Evolutionary conservation across 2,888 invertebrate genomes (phyloP), one percentile per base, ranked within the genome.

Genomic region (Lapara coniferarum): DNA sequence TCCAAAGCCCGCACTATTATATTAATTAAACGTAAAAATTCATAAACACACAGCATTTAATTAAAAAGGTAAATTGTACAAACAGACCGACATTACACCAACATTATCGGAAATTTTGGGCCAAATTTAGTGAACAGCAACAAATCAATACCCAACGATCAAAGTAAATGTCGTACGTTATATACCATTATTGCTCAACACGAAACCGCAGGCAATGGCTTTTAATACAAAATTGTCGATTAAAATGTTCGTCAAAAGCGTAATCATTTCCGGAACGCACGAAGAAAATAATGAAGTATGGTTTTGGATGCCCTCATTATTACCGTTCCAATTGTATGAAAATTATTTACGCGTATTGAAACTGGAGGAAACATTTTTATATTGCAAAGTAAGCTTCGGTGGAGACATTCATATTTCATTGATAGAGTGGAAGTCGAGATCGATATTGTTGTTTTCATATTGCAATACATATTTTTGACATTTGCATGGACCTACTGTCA

Each of bases 261-360:
- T 77, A 76, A 78, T 77, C 66, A 78, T 80, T 80, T 83, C 83
- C 83, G 77, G 77, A 76, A 78, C 72, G 75, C 70, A 73, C 73
- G 56, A 63, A 70, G 72, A 58, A 77, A 77, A 81, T 83, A 76
- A 81, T 79, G 75, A 80, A 78, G 76, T 81, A 78, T 77, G 77
- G 73, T 78, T 78, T 74, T 66, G 59, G 59, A 44, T 59, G 49
- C 44, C 44, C 46, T 44, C 46, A 46, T 59, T 46, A 46, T 59
- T 59, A 46, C 59, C 44, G 44, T 49, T 63, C n/a, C 63, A n/a
- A 63, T 49, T 63, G 63, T 63, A 49, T 49, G 19, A 19, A 19
- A 19, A 63, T 63, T 19, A 63, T 63, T 59, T 59, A 59, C 46
- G 59, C 8, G 55, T 19, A 25, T 56, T 46, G 44, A 46, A 59